Conservation (phyloP, 1,140 invertebrate species). For the Drosophila guanche region DNA sequence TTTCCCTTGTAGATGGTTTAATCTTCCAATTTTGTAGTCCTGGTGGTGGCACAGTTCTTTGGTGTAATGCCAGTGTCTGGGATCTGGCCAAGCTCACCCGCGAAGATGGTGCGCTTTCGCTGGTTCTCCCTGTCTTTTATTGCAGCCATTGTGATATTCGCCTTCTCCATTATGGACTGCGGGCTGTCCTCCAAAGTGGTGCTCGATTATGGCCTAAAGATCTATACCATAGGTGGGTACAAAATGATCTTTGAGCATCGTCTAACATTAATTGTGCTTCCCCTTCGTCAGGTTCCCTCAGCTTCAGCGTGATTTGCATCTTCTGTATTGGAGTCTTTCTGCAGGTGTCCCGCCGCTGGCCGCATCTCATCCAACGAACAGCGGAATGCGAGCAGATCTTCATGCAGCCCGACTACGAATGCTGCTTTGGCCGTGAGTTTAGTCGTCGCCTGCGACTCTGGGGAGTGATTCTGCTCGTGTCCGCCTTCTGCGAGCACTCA, state of each 20-base stretch:
- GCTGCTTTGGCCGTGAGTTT: slow-evolving; percentile 39
- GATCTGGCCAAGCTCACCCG: slow-evolving; percentile 46
- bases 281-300: slow-evolving; percentile 57
- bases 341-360: slow-evolving; percentile 61
- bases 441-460: slow-evolving; percentile 55
- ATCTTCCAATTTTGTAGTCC: slow-evolving; percentile 40
- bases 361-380: slow-evolving; percentile 58
- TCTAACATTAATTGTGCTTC: background rate
- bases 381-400: slow-evolving; percentile 62
- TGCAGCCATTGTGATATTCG: slow-evolving; percentile 46
- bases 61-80: slow-evolving; percentile 68
- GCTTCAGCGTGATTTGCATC: slow-evolving; percentile 75
- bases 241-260: no score
- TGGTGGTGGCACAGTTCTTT: slow-evolving; percentile 66
- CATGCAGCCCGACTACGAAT: slow-evolving; percentile 56
- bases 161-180: slow-evolving; percentile 60
- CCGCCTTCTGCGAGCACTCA: slow-evolving; percentile 62
- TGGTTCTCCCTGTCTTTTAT: slow-evolving; percentile 57
- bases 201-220: slow-evolving; percentile 60
- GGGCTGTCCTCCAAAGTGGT: slow-evolving; percentile 59
- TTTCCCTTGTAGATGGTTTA: background rate
- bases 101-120: slow-evolving; percentile 56
- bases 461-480: slow-evolving; percentile 50
- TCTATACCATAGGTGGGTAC: slow-evolving; percentile 70
- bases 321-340: slow-evolving; percentile 63